These are phyloP conservation scores for Loris lydekkerianus DNA, from an alignment of 2,797 vertebrate genomes.

Conservation along the genomic window DNA sequence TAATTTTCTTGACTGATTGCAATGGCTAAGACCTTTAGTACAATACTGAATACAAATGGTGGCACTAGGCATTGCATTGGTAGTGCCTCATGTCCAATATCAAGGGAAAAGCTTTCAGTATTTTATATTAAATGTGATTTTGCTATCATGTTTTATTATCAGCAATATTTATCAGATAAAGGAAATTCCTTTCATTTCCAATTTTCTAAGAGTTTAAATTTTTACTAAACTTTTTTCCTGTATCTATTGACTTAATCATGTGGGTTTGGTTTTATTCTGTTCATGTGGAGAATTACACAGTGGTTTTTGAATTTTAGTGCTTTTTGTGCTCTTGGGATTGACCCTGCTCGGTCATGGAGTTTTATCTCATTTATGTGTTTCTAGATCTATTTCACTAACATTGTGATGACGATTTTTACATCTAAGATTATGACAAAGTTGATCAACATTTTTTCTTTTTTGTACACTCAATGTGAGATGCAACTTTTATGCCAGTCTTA, in stretches of 20 bases:
- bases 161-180: background rate
- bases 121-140: background rate
- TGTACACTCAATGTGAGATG: accelerated
- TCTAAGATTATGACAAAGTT: background rate
- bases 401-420: background rate
- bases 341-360: too few species aligned
- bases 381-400: background rate
- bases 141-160: background rate
- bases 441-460: background rate
- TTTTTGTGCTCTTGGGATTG: background rate
- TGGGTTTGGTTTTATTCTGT: background rate
- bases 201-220: background rate
- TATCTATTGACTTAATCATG: background rate
- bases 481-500: background rate
- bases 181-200: background rate
- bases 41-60: background rate
- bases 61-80: too few species aligned
- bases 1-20: background rate
- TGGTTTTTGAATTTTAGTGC: background rate
- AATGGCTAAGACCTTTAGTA: background rate
- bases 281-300: background rate
- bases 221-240: background rate
- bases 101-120: background rate
- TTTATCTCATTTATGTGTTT: background rate
- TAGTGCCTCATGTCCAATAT: background rate